These are phyloP conservation scores for Cossypha niveicapilla DNA, from an alignment of 2,797 vertebrate species.

Conservation along the genomic window DNA sequence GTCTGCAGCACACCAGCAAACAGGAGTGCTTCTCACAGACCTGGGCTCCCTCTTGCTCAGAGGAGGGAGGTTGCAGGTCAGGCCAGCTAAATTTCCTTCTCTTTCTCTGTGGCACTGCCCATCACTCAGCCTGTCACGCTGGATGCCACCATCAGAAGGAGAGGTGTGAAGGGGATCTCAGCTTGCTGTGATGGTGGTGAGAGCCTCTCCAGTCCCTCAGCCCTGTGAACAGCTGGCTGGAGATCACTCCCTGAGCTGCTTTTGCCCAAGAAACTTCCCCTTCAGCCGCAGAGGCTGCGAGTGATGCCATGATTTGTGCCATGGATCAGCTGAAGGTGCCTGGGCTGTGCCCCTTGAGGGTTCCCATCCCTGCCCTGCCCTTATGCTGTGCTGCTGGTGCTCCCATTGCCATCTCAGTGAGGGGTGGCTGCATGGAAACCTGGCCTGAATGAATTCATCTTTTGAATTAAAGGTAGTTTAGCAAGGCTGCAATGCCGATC, in stretches of 20 bases:
- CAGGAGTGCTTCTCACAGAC: not conserved
- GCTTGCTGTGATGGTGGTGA: not conserved
- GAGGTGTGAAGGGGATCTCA: not conserved
- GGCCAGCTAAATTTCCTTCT: not conserved
- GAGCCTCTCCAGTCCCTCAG: not conserved
- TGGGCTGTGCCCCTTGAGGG: not conserved
- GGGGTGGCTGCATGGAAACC: not conserved
- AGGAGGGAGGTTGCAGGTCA: not conserved
- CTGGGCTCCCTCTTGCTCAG: not conserved
- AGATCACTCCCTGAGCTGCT: not conserved
- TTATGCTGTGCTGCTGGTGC: not conserved
- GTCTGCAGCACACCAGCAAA: not conserved
- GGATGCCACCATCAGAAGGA: not conserved
- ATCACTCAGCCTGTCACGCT: fast-evolving
- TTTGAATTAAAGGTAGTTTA: not conserved
- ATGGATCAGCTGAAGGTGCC: not conserved
- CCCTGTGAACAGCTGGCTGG: not conserved
- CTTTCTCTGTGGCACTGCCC: fast-evolving
- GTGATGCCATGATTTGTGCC: not conserved
- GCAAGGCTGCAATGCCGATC: fast-evolving
- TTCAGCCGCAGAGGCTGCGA: not conserved
- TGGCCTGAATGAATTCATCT: not conserved
- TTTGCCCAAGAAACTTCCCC: not conserved
- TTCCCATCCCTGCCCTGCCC: no score
- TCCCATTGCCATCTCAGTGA: fast-evolving